Evolutionary conservation across 2,797 vertebrate species (phyloP).

Genomic region (Oreochromis mossambicus): DNA sequence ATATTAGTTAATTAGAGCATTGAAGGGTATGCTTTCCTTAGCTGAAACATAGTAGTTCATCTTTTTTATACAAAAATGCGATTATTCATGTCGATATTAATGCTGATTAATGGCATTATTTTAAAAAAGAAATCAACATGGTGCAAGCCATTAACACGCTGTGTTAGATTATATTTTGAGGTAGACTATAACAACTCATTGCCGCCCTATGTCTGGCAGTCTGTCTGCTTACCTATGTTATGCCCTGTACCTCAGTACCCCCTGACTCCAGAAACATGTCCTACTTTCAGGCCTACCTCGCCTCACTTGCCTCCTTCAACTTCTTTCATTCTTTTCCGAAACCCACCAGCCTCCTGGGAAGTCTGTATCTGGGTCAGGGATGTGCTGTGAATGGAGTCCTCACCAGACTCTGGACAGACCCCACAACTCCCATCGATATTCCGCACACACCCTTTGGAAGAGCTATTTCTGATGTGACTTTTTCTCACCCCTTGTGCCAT

Average conservation of each 20-base stretch:
- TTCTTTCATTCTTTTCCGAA: slow-evolving; percentile 58
- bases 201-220: neutral
- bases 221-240: slow-evolving; percentile 23
- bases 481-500: slow-evolving; percentile 58
- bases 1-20: neutral
- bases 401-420: slow-evolving; percentile 51
- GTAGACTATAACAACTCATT: neutral
- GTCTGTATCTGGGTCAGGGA: slow-evolving; percentile 73
- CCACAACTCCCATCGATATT: slow-evolving; percentile 52
- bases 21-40: neutral
- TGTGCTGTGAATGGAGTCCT: slow-evolving; percentile 69
- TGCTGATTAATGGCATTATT: neutral
- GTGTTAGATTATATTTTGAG: neutral
- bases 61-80: neutral
- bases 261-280: slow-evolving; percentile 66
- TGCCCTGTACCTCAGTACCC: slow-evolving; percentile 36
- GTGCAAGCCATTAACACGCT: neutral
- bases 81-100: neutral
- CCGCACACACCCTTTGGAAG: slow-evolving; percentile 46
- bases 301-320: slow-evolving; percentile 52
- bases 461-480: slow-evolving; percentile 54
- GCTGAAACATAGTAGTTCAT: neutral
- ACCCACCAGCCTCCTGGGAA: slow-evolving; percentile 61
- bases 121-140: neutral
- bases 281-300: slow-evolving; percentile 54